A percentile compares a stretch with the other conserved stretches of the same genome.
phyloP scores from a whole-genome alignment of 92 coral and sea anemone species.

The Palythoa caribaeorum region DNA sequence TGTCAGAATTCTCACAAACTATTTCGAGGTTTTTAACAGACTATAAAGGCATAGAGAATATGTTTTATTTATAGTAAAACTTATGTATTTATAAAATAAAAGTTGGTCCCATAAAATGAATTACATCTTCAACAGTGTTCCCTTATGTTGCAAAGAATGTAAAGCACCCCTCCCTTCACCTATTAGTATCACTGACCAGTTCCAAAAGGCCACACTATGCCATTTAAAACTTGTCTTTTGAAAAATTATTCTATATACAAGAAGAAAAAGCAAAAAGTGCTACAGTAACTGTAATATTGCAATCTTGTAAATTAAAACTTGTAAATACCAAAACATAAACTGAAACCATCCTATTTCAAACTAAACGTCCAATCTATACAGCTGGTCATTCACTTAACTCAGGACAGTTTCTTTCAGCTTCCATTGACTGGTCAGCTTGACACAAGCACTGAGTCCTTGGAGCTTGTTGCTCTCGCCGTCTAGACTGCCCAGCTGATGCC shows the following conservation, averaged over 20 bases:
- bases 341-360: too few relatives aligned
- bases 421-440: conserved; percentile 29
- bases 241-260: too few relatives aligned
- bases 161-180: too few relatives aligned
- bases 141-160: too few relatives aligned
- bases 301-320: neutral
- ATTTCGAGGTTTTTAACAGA: too few relatives aligned
- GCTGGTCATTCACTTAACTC: conserved; percentile 25
- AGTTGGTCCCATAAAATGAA: neutral
- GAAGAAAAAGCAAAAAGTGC: too few relatives aligned
- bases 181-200: too few relatives aligned
- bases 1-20: neutral
- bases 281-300: too few relatives aligned
- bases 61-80: neutral
- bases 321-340: conserved; percentile 5
- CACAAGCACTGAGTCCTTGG: conserved; percentile 18
- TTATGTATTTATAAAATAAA: neutral
- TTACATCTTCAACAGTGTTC: neutral
- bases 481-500: conserved; percentile 31
- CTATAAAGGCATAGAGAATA: too few relatives aligned
- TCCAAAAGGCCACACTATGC: too few relatives aligned
- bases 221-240: too few relatives aligned
- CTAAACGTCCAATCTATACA: neutral
- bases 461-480: conserved; percentile 13
- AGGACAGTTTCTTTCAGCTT: conserved; percentile 47